Conservation (phyloP, 2,797 vertebrate species). For the Megaceryle alcyon region DNA sequence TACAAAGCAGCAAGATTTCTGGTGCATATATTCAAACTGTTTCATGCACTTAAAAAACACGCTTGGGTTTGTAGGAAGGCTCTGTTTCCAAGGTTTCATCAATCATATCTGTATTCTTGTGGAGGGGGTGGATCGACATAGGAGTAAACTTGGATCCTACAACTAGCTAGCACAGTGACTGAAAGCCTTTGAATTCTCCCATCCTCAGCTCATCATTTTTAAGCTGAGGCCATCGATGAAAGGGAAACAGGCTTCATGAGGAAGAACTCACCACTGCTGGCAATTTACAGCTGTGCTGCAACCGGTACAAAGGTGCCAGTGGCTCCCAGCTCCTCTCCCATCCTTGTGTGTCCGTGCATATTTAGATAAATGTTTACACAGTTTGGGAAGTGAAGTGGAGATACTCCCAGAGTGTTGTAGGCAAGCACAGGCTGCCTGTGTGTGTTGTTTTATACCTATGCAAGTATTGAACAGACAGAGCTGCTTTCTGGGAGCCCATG, state of each 20-base stretch:
- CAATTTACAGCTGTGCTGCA: background rate
- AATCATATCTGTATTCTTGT: background rate
- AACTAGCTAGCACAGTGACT: background rate
- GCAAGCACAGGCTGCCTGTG: background rate
- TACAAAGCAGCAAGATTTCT: background rate
- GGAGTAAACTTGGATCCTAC: background rate
- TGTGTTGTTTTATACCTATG: background rate
- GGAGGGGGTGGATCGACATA: background rate
- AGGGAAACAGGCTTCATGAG: background rate
- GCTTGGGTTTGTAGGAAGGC: conserved; percentile 3
- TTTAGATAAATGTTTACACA: background rate
- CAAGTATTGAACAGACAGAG: background rate
- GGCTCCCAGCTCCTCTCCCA: background rate
- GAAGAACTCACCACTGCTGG: background rate
- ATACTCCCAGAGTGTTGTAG: background rate
- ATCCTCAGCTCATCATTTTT: background rate
- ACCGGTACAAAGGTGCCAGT: background rate
- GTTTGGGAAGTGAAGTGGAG: background rate
- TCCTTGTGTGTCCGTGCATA: background rate
- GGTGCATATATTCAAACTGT: background rate
- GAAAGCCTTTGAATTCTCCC: background rate
- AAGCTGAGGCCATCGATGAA: background rate
- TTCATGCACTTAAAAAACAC: background rate
- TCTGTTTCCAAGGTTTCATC: conserved; percentile 45
- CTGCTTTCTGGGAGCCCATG: background rate